Conservation (phyloP, 2,888 invertebrate genomes). For the Dicyrtoma fusca region DNA sequence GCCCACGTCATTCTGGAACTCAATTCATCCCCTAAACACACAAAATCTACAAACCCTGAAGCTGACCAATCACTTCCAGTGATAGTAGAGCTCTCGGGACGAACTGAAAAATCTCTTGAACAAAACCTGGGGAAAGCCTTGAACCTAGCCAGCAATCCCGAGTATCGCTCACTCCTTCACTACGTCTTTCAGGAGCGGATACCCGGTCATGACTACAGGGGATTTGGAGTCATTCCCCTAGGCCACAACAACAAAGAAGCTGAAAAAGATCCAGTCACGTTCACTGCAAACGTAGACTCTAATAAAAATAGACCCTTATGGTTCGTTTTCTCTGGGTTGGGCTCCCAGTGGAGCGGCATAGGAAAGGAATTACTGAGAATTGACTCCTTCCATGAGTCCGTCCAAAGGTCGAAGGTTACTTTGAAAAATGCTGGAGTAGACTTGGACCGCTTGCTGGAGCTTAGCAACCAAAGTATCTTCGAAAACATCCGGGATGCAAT, state of each 20-base stretch:
- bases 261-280: too few species aligned
- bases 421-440: too few species aligned
- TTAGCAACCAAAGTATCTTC: too few species aligned
- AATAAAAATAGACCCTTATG: neutral
- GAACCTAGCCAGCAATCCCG: neutral
- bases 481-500: too few species aligned
- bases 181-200: too few species aligned
- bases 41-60: too few species aligned
- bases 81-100: neutral
- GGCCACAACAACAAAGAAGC: neutral
- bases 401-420: too few species aligned
- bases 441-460: too few species aligned
- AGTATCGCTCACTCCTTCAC: neutral
- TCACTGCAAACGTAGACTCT: neutral
- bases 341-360: too few species aligned
- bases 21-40: neutral
- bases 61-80: neutral
- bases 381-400: neutral
- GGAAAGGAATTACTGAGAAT: neutral
- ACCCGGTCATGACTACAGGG: neutral
- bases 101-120: neutral
- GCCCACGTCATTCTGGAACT: neutral
- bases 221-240: neutral
- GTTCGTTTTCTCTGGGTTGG: neutral
- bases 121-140: neutral